Percentiles rank a stretch among this genome's conserved stretches.
Conservation (phyloP, 2,113 vertebrate species). For the Willisornis vidua region DNA sequence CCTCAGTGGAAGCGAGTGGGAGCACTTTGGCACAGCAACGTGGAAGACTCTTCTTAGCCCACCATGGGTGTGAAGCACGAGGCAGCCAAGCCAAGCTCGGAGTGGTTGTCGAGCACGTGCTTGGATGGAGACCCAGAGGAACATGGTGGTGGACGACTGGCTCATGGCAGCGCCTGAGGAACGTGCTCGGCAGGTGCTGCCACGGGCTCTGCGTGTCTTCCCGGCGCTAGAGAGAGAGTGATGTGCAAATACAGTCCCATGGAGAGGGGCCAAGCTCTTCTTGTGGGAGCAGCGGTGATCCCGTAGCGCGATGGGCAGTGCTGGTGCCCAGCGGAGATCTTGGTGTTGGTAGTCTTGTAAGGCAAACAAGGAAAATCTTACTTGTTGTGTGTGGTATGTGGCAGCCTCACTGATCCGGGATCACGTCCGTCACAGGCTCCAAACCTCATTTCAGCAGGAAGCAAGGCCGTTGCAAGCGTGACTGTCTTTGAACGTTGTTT, state of each 20-base stretch:
- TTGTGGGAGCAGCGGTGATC: rapidly evolving
- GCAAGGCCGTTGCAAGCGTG: background rate
- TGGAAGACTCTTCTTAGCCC: rapidly evolving
- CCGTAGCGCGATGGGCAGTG: rapidly evolving
- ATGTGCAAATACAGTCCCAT: background rate
- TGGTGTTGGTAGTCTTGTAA: background rate
- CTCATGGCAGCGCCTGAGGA: background rate
- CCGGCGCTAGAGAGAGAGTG: rapidly evolving
- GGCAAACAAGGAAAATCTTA: background rate
- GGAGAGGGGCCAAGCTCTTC: background rate
- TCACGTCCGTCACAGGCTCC: background rate
- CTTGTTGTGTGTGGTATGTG: rapidly evolving
- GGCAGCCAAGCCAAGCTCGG: too few species aligned
- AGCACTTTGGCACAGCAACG: rapidly evolving
- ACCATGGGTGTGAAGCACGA: rapidly evolving
- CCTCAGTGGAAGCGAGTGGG: background rate
- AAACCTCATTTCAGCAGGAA: background rate
- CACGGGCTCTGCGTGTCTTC: rapidly evolving
- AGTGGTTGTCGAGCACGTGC: rapidly evolving
- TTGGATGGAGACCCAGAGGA: background rate
- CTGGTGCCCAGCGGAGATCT: background rate
- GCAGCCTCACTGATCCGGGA: background rate
- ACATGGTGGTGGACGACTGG: rapidly evolving
- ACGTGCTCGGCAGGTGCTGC: background rate
- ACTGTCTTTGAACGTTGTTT: background rate